A percentile compares a stretch with the other conserved stretches of the same genome.
Evolutionary conservation across 1,140 invertebrate genomes (phyloP).

Genomic region (Brachionus angularis): DNA sequence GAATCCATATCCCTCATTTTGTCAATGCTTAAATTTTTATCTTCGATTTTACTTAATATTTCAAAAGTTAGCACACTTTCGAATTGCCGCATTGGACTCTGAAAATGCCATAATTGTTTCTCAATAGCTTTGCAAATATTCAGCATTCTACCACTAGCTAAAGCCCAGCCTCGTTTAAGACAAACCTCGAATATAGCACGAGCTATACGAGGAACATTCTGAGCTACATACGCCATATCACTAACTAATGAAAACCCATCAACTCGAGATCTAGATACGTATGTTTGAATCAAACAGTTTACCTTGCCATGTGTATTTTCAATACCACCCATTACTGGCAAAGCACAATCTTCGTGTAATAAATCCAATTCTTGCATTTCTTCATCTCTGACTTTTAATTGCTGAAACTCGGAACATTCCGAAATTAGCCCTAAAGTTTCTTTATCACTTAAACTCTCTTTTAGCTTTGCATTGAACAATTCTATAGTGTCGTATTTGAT

Average conservation of each 20-base stretch:
- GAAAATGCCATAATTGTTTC: slow-evolving; percentile 73
- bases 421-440: slow-evolving; percentile 84
- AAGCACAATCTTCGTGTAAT: slow-evolving; percentile 69
- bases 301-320: slow-evolving; percentile 93
- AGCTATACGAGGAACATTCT: slow-evolving; percentile 84
- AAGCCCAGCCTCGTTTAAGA: slow-evolving; percentile 77
- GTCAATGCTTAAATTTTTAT: slow-evolving; percentile 69
- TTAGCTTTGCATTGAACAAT: slow-evolving; percentile 63
- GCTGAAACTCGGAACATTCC: slow-evolving; percentile 85
- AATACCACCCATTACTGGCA: slow-evolving; percentile 71
- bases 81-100: slow-evolving; percentile 81
- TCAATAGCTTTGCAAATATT: slow-evolving; percentile 78
- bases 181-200: slow-evolving; percentile 90
- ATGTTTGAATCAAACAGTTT: slow-evolving; percentile 89
- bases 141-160: slow-evolving; percentile 74
- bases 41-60: slow-evolving; percentile 76
- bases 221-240: slow-evolving; percentile 85
- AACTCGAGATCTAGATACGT: slow-evolving; percentile 72
- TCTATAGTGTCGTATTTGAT: slow-evolving; percentile 94
- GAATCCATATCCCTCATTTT: slow-evolving; percentile 77
- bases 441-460: slow-evolving; percentile 72
- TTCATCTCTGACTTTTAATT: slow-evolving; percentile 90
- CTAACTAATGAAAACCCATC: slow-evolving; percentile 84
- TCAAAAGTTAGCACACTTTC: slow-evolving; percentile 68
- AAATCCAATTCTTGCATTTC: slow-evolving; percentile 83